Evolutionary conservation across 2,888 invertebrate genomes (phyloP).

Genomic region (Nezara viridula): DNA sequence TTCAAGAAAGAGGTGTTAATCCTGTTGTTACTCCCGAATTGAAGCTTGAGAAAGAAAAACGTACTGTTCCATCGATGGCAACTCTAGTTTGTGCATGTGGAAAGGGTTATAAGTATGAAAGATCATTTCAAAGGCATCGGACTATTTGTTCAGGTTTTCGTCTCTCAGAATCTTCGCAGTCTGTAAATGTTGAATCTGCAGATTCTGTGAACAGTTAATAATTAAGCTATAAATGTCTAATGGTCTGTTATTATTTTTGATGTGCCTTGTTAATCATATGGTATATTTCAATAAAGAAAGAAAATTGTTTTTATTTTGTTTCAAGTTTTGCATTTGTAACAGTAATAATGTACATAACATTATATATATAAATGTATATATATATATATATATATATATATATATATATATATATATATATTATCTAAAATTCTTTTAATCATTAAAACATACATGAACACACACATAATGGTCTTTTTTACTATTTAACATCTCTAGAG

Average conservation of each 20-base stretch:
- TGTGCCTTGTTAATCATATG: constrained; percentile 18
- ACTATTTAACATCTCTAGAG: not conserved
- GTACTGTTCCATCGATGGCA: not conserved
- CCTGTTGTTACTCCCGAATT: not conserved
- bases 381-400: too few species aligned
- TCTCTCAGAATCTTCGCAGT: not conserved
- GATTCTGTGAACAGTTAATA: not conserved
- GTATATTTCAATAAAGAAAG: not conserved
- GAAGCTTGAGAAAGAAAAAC: constrained; percentile 41
- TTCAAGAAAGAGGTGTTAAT: constrained; percentile 46
- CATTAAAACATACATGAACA: not conserved
- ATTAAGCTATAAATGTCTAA: not conserved
- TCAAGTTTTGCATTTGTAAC: not conserved
- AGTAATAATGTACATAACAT: not conserved
- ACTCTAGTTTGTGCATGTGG: constrained; percentile 57
- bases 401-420: too few species aligned
- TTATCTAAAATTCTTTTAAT: not conserved
- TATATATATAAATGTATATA: too few species aligned
- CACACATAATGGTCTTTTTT: not conserved
- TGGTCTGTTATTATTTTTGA: not conserved
- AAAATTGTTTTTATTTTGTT: not conserved
- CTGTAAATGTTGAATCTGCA: constrained; percentile 1
- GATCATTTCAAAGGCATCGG: constrained; percentile 52
- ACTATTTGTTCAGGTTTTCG: constrained; percentile 36
- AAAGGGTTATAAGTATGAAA: constrained; percentile 58